Base-by-base conservation (phyloP, 2,113 vertebrate genomes). In the human region DNA sequence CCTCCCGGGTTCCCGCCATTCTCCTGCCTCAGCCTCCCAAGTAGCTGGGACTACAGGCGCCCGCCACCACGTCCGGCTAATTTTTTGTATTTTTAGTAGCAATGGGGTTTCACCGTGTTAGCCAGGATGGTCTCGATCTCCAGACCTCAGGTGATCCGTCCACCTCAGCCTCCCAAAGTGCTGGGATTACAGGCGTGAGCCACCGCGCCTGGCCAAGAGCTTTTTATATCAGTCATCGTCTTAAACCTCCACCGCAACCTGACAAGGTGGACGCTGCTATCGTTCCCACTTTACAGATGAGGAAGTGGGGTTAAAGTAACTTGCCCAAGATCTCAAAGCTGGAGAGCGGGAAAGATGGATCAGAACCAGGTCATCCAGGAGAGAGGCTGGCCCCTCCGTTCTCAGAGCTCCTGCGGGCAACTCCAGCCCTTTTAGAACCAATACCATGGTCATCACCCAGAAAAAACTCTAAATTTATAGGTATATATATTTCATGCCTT, bases 311-410 rank as follows among this genome's bases (percentile, higher is more conserved):
- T 40, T 45, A 61, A 95, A 97, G 35, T 30, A 66, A 43, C 27
- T n/a, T 48, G 38, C 22, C 92, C 6, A 20, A 66, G n/a, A 8
- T 61, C 72, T 86, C 85, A 97, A 70, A 83, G 85, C 25, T 38
- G 38, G 23, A 96, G 17, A 94, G 32, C 4, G 57, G 48, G 89
- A 98, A 90, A 97, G 94, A 92, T 86, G 79, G 75, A 50, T 55
- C 96, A 76, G 89, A 96, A 95, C 90, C 92, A 85, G 83, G 97
- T 97, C 95, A 96, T 72, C 92, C 93, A 72, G 0, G 0, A 75
- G 22, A 82, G 35, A 2, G 12, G 6, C 4, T 30, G 30, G 80
- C 25, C 52, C 88, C 61, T 64, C 38, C 23, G 57, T 66, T 48
- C 86, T 72, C 48, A 61, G 73, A 79, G 59, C 22, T 82, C 75